Evolutionary conservation across 2,888 invertebrate genomes (phyloP), one percentile per base, ranked within the genome.

Genomic region (Parnassius orleans): DNA sequence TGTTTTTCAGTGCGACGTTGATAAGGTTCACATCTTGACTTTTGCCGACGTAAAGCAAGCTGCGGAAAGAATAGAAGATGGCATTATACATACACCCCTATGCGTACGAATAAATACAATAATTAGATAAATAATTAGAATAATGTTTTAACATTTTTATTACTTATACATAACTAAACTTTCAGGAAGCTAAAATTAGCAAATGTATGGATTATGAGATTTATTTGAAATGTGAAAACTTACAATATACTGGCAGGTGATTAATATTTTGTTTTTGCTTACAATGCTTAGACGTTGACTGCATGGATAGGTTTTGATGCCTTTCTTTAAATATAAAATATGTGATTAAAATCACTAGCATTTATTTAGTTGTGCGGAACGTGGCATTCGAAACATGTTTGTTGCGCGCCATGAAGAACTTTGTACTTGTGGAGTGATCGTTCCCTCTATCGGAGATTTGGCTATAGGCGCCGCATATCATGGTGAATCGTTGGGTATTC

Each of bases 161-260:
- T 14, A 33, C 33, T 33, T 33, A 33, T 33, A 33, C 33, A 33
- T 33, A 33, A 33, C 33, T 33, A 33, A 47, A 55, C 46, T 84
- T 83, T 62, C 79, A 90, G 90, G 90, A 90, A 78, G 86, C 90
- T n/a, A 90, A 90, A 72, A 66, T 88, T 33, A 85, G 87, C 68
- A 90, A 87, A 79, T 82, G 75, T 61, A 95, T 96, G 94, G 95
- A 97, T 69, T 90, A 90, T 65, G 77, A 87, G 61, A 87, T 97
- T 57, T 97, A 93, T 82, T 92, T 97, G 75, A 97, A 97, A 87
- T 96, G 97, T 82, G 97, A 98, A 80, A 97, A 96, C 80, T 90
- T 96, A 44, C 97, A 97, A 82, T 94, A 93, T 68, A 97, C 97
- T 24, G 97, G 97, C 75, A 97, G 96, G 95, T 95, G 84, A 77